A percentile compares a stretch with the other conserved stretches of the same genome.
These are phyloP conservation scores for Porites rus DNA, from an alignment of 92 coral and sea anemone species.

Conservation along the genomic window DNA sequence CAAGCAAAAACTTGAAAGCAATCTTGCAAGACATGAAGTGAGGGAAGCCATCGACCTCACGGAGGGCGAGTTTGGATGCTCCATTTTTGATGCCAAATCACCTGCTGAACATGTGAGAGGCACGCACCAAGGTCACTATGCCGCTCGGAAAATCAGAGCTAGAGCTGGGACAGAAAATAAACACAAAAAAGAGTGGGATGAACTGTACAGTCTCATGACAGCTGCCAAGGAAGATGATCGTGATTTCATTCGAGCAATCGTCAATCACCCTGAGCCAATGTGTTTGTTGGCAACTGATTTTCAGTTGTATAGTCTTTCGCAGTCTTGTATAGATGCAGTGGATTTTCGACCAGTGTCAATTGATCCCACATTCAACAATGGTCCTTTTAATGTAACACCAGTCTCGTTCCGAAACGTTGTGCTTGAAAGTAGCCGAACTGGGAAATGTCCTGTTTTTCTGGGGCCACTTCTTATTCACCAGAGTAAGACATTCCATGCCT, in stretches of 20 bases:
- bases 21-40: neutral
- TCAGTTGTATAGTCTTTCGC: conserved; percentile 44
- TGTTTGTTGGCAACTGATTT: conserved; percentile 58
- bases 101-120: conserved; percentile 35
- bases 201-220: conserved; percentile 31
- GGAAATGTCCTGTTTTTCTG: conserved; percentile 28
- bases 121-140: conserved; percentile 30
- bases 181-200: conserved; percentile 43
- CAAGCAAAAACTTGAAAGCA: conserved; percentile 7
- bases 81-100: conserved; percentile 20
- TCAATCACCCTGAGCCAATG: conserved; percentile 66
- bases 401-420: conserved; percentile 45
- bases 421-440: conserved; percentile 12
- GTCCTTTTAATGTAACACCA: conserved; percentile 66
- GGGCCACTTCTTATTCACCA: conserved; percentile 62
- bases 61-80: conserved; percentile 3
- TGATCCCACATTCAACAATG: conserved; percentile 71
- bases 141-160: conserved; percentile 15
- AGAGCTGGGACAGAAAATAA: conserved; percentile 26
- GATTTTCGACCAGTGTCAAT: conserved; percentile 48
- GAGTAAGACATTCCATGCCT: conserved; percentile 47
- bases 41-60: conserved; percentile 40
- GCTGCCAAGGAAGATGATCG: conserved; percentile 31
- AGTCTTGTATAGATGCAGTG: conserved; percentile 36
- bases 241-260: conserved; percentile 45